Conservation (phyloP, 2,888 invertebrate genomes). For the Leptinotarsa rubiginosa region DNA sequence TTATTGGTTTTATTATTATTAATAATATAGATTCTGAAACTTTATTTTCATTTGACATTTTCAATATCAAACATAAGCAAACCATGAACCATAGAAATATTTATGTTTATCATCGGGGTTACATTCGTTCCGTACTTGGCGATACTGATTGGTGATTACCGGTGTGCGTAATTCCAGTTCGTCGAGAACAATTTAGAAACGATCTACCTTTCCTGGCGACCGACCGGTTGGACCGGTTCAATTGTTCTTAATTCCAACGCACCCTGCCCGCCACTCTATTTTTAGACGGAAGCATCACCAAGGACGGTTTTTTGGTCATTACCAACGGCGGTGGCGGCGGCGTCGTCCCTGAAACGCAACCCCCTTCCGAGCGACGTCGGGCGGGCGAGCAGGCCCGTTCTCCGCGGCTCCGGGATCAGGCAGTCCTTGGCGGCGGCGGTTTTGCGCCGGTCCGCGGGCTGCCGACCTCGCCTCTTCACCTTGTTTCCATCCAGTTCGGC, state of each 20-base stretch:
- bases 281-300: slow-evolving; percentile 5
- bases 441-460: slow-evolving; percentile 39
- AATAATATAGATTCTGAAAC: no score
- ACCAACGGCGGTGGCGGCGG: slow-evolving; percentile 1
- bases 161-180: no score
- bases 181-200: no score
- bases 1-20: no score
- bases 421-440: slow-evolving; percentile 27
- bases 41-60: no score
- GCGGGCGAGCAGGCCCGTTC: slow-evolving; percentile 30
- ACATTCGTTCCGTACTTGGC: no score
- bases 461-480: slow-evolving; percentile 59
- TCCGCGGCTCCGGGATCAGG: slow-evolving; percentile 36
- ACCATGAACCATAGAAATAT: no score
- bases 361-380: background rate
- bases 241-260: background rate
- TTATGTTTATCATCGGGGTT: no score
- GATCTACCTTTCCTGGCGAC: no score
- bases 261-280: background rate
- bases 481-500: slow-evolving; percentile 45
- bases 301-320: slow-evolving; percentile 16
- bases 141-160: no score
- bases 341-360: slow-evolving; percentile 8
- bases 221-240: background rate
- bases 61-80: no score